A percentile compares a stretch with the other conserved stretches of the same genome.
These are phyloP conservation scores for Axinella damicornis DNA, from an alignment of 37 sponge, comb jelly and placozoan genomes.

Conservation along the genomic window DNA sequence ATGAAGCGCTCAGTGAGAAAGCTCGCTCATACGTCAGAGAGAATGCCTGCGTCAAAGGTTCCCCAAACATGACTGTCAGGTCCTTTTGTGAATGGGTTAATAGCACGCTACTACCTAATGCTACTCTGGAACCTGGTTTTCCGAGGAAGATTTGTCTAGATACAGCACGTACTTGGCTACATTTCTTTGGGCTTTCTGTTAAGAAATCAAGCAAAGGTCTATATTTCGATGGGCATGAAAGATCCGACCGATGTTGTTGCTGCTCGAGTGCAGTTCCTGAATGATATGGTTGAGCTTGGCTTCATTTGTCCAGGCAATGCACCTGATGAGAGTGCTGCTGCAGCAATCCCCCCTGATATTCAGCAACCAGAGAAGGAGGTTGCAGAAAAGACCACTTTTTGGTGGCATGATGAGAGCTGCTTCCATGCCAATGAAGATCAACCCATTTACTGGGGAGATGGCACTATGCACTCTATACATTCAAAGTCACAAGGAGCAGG, in stretches of 20 bases:
- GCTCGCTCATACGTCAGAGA: neutral
- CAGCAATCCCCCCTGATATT: no score
- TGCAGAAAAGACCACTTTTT: no score
- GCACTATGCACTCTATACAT: no score
- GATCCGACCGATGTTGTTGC: conserved; percentile 28
- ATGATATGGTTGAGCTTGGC: neutral
- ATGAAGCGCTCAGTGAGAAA: neutral
- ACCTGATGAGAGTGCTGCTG: no score
- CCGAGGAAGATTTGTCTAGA: conserved; percentile 9
- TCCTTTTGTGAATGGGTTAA: conserved; percentile 15
- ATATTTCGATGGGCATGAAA: conserved; percentile 19
- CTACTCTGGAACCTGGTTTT: neutral
- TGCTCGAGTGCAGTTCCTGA: neutral
- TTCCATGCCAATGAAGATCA: no score
- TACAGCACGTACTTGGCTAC: conserved; percentile 7
- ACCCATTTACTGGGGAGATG: no score
- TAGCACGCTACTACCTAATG: conserved; percentile 9
- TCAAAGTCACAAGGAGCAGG: no score
- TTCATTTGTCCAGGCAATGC: no score
- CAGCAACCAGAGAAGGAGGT: no score
- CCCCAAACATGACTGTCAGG: conserved; percentile 5
- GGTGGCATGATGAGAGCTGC: no score
- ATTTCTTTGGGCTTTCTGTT: neutral
- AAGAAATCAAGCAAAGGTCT: neutral
- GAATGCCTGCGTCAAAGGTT: conserved; percentile 7